These are phyloP conservation scores for Thinocorus orbignyianus DNA, from an alignment of 2,113 vertebrate genomes.

Conservation along the genomic window DNA sequence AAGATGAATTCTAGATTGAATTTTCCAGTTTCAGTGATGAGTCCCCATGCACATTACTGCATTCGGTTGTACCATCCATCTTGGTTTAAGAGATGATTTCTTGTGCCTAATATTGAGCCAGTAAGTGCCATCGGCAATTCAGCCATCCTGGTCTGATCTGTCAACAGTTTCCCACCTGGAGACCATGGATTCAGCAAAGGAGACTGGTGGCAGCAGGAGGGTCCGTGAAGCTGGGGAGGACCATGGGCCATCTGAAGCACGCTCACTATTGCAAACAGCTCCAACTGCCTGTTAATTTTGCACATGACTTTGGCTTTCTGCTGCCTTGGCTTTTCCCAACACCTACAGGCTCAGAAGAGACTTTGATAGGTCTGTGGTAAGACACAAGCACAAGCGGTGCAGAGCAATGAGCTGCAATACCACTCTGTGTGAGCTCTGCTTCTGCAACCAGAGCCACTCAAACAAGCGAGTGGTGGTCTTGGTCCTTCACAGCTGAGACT, in stretches of 20 bases:
- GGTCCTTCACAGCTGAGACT: background rate
- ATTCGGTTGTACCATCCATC: background rate
- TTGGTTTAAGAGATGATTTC: background rate
- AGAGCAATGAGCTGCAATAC: background rate
- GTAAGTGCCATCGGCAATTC: background rate
- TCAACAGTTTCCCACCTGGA: background rate
- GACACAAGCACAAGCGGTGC: background rate
- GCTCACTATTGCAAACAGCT: background rate
- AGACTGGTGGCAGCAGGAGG: background rate
- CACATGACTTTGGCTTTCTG: background rate
- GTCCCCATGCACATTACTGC: background rate
- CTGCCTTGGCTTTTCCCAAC: background rate
- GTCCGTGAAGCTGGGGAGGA: background rate
- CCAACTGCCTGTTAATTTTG: background rate
- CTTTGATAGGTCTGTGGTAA: background rate
- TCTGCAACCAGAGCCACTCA: background rate
- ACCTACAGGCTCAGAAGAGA: background rate
- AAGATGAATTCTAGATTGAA: background rate
- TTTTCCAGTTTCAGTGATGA: background rate
- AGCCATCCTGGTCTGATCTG: background rate
- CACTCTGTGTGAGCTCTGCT: background rate
- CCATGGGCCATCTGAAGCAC: background rate
- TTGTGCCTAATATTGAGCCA: background rate
- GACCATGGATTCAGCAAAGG: background rate
- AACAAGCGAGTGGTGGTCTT: background rate